These are phyloP conservation scores for Drosophila kohkoa DNA, from an alignment of 1,140 invertebrate genomes.

Conservation along the genomic window DNA sequence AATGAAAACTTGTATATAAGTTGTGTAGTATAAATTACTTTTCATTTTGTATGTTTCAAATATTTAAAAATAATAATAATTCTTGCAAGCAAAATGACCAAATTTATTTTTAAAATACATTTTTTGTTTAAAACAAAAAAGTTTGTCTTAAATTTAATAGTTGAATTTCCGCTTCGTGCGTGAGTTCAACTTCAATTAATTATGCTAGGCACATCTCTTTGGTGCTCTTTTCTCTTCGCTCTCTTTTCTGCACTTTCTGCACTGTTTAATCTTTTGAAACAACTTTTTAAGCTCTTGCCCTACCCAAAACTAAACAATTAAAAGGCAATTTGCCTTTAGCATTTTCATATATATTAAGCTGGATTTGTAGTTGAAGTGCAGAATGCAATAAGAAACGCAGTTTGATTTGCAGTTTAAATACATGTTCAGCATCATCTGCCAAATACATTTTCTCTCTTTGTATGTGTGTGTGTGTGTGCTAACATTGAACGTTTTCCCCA, in stretches of 20 bases:
- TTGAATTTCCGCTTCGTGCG: no score
- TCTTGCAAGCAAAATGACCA: no score
- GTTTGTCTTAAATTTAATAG: no score
- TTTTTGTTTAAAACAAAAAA: no score
- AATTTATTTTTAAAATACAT: no score
- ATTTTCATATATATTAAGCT: constrained; percentile 14
- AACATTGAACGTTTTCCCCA: constrained; percentile 14
- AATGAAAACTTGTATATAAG: no score
- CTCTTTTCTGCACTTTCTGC: background rate
- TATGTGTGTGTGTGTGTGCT: background rate
- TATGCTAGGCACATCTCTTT: background rate
- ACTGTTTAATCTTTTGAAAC: background rate
- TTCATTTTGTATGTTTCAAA: no score
- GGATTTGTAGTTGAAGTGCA: background rate
- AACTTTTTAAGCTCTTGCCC: constrained; percentile 1
- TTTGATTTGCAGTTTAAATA: constrained; percentile 27
- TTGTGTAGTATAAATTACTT: no score
- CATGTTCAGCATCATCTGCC: constrained; percentile 1
- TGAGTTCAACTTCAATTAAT: no score
- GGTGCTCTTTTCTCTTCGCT: background rate
- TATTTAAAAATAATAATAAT: no score
- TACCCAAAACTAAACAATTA: constrained; percentile 16
- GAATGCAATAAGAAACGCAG: constrained; percentile 12
- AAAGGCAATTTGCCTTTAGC: constrained; percentile 12
- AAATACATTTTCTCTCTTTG: constrained; percentile 9